phyloP scores from a whole-genome alignment of 2,113 vertebrate genomes.

The Calidris pugnax region DNA sequence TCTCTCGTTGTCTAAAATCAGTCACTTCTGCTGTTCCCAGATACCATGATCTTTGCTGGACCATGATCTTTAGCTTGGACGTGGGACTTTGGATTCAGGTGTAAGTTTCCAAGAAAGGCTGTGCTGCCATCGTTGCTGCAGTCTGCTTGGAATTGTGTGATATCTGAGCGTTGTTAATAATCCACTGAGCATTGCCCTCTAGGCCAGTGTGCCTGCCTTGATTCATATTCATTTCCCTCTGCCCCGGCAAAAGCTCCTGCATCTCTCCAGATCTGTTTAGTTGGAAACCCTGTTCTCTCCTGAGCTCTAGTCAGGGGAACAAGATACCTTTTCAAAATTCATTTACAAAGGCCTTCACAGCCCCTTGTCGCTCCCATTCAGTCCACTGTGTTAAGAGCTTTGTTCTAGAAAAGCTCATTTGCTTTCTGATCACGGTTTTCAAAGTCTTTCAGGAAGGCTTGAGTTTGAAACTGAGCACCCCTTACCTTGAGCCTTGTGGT shows the following conservation, averaged over 20 bases:
- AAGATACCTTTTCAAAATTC: background rate
- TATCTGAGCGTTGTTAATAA: background rate
- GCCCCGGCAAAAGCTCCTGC: background rate
- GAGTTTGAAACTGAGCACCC: background rate
- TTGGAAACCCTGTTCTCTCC: background rate
- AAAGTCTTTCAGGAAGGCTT: background rate
- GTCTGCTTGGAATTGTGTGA: background rate
- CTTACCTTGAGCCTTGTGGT: background rate
- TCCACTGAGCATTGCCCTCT: background rate
- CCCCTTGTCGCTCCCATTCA: background rate
- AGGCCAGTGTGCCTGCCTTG: background rate
- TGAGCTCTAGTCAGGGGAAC: background rate
- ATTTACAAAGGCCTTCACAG: background rate
- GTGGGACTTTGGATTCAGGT: background rate
- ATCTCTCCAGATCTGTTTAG: background rate
- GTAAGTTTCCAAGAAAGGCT: background rate
- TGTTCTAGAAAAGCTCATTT: background rate
- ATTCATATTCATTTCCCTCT: background rate
- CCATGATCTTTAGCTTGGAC: background rate
- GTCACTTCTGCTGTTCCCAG: background rate
- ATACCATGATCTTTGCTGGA: fast-evolving
- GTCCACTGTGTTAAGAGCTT: background rate
- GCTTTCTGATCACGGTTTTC: background rate
- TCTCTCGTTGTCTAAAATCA: background rate
- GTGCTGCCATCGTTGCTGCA: background rate